phyloP scores from a whole-genome alignment of 2,888 invertebrate species.

The Eudemis profundana region DNA sequence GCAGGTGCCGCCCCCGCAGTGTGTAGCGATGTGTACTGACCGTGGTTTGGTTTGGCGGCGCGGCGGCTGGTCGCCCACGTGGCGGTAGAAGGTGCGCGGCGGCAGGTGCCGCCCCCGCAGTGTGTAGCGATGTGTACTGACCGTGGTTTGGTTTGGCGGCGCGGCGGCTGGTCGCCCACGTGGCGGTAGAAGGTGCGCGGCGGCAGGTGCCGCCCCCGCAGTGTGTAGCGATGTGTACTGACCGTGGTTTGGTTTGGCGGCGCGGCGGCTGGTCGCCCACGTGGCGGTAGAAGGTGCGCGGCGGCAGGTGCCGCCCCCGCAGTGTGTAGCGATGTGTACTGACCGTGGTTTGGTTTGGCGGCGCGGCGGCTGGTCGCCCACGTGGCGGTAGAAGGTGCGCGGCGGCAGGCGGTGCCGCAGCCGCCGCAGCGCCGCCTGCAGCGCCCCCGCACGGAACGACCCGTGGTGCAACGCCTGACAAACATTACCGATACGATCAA shows the following conservation, averaged over 20 bases:
- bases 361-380: conserved; percentile 73
- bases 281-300: conserved; percentile 76
- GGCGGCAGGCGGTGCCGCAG: conserved; percentile 81
- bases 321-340: background rate
- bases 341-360: conserved; percentile 70
- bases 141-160: conserved; percentile 40
- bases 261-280: conserved; percentile 75
- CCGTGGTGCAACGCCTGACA: conserved; percentile 87
- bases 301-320: background rate
- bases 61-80: conserved; percentile 41
- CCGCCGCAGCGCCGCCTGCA: conserved; percentile 68
- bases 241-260: conserved; percentile 70
- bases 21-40: no score
- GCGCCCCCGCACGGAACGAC: conserved; percentile 76
- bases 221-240: no score
- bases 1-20: conserved; percentile 73
- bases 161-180: conserved; percentile 74
- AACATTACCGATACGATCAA: background rate
- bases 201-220: background rate
- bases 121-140: background rate
- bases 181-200: conserved; percentile 75
- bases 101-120: conserved; percentile 6
- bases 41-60: conserved; percentile 9
- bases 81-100: conserved; percentile 61
- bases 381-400: conserved; percentile 78